Evolutionary conservation across 2,797 vertebrate genomes (phyloP).

Genomic region (Novumbra hubbsi): DNA sequence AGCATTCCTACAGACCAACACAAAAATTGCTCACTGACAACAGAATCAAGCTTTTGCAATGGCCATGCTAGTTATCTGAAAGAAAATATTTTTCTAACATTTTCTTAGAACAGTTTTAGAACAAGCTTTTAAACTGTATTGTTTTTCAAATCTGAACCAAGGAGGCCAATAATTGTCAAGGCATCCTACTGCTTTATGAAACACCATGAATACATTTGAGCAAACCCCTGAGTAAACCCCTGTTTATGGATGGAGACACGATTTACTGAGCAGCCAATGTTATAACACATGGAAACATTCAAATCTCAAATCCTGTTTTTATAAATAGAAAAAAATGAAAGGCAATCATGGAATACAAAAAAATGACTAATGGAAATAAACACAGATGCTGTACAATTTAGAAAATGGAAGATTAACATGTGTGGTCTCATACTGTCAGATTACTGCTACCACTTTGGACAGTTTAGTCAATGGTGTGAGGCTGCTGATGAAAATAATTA

Average conservation of each 20-base stretch:
- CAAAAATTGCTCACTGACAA: too few species aligned
- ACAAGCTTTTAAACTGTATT: too few species aligned
- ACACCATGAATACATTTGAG: neutral
- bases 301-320: constrained; percentile 1
- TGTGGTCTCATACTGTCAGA: neutral
- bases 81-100: too few species aligned
- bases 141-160: too few species aligned
- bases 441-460: neutral
- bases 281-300: neutral
- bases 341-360: neutral
- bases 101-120: too few species aligned
- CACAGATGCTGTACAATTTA: neutral
- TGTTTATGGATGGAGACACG: neutral
- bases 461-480: neutral
- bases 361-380: neutral
- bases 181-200: neutral
- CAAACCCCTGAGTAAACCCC: too few species aligned
- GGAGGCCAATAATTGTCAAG: too few species aligned
- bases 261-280: neutral
- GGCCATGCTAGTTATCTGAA: too few species aligned
- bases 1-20: too few species aligned
- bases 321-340: neutral
- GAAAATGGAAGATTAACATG: neutral
- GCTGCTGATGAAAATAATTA: constrained; percentile 4
- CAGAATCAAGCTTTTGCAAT: too few species aligned